Evolutionary conservation across 2,888 invertebrate species (phyloP).

Genomic region (Epistrophe eligans): DNA sequence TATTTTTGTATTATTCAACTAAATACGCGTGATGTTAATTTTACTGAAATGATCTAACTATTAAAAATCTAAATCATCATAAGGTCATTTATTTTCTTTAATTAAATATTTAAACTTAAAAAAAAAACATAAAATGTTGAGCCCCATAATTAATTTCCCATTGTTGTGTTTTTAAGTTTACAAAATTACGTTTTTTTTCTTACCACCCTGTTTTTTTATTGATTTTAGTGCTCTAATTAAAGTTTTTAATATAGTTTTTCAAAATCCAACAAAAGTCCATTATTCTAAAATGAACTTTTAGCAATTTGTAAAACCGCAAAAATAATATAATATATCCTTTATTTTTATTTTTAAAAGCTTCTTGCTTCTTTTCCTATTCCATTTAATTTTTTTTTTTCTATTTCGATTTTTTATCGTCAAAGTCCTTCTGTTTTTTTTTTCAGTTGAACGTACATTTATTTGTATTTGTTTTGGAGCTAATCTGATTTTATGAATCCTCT

Average conservation of each 20-base stretch:
- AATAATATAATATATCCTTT: neutral
- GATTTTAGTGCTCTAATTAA: too few relatives aligned
- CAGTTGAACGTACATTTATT: constrained; percentile 29
- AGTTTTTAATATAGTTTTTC: neutral
- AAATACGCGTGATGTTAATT: too few relatives aligned
- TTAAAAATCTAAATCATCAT: too few relatives aligned
- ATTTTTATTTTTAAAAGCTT: neutral
- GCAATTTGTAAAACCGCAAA: neutral
- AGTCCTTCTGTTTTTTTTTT: constrained; percentile 14
- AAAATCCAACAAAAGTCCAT: neutral
- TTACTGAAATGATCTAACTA: too few relatives aligned
- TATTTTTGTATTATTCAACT: too few relatives aligned
- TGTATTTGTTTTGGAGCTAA: constrained; percentile 41
- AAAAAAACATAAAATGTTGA: too few relatives aligned
- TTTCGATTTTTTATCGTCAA: constrained; percentile 7
- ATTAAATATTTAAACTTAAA: too few relatives aligned
- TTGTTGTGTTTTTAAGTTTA: too few relatives aligned
- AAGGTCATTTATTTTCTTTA: too few relatives aligned
- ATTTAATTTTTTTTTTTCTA: neutral
- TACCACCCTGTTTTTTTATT: too few relatives aligned
- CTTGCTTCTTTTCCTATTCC: neutral
- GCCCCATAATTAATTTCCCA: too few relatives aligned
- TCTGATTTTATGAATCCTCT: constrained; percentile 46
- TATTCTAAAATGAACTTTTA: neutral
- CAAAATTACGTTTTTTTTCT: too few relatives aligned